Conservation (phyloP, 2,797 vertebrate species). For the Aplochiton taeniatus region DNA sequence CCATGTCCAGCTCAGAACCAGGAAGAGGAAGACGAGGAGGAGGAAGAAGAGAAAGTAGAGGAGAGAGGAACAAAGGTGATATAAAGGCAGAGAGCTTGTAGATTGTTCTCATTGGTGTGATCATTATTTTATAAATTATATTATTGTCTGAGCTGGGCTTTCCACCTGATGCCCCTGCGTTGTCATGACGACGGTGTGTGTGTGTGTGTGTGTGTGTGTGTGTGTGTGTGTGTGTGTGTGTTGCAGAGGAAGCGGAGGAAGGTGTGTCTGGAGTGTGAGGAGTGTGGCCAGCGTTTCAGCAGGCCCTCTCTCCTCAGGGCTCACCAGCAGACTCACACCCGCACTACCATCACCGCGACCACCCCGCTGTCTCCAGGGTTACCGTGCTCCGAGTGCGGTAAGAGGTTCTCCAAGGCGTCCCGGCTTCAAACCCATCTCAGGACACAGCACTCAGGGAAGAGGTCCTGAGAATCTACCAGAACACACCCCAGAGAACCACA, state of each 20-base stretch:
- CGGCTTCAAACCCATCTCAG: conserved; percentile 68
- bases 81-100: conserved; percentile 45
- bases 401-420: conserved; percentile 68
- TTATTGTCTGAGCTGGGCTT: too few species aligned
- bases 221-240: not conserved
- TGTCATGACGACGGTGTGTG: too few species aligned
- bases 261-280: conserved; percentile 70
- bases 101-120: too few species aligned
- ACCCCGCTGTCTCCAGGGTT: not conserved
- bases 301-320: conserved; percentile 71
- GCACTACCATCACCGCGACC: not conserved
- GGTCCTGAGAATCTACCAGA: conserved; percentile 38
- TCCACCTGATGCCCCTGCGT: too few species aligned
- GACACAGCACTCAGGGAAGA: conserved; percentile 56
- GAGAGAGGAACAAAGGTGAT: conserved; percentile 49
- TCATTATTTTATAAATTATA: too few species aligned
- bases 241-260: conserved; percentile 62
- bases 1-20: not conserved
- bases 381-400: conserved; percentile 65
- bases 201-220: too few species aligned
- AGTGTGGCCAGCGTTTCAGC: conserved; percentile 74
- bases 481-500: not conserved
- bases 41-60: conserved; percentile 39
- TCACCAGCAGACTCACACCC: conserved; percentile 68
- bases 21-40: conserved; percentile 38